A percentile compares a stretch with the other conserved stretches of the same genome.
Evolutionary conservation across 1,140 invertebrate species (phyloP).

Genomic region (Trypoxylus dichotomus): DNA sequence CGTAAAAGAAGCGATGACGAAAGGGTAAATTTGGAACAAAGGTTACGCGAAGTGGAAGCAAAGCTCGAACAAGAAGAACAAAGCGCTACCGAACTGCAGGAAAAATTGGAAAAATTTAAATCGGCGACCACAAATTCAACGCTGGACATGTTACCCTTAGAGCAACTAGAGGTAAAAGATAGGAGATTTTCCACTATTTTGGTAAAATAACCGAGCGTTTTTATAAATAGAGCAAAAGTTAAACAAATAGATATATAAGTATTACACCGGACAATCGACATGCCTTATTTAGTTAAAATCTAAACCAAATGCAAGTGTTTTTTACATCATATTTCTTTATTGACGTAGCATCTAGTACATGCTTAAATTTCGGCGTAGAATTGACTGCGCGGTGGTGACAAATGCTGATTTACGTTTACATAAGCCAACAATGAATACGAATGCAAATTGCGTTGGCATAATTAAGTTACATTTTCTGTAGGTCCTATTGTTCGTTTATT

Average conservation of each 20-base stretch:
- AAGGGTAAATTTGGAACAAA: constrained; percentile 39
- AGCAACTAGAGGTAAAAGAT: constrained; percentile 29
- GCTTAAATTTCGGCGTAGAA: too few relatives aligned
- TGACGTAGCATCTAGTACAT: too few relatives aligned
- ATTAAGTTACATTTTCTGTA: too few relatives aligned
- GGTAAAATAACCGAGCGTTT: too few relatives aligned
- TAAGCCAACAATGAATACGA: too few relatives aligned
- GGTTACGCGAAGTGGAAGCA: constrained; percentile 40
- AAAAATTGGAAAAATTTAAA: constrained; percentile 32
- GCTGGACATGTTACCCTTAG: constrained; percentile 14
- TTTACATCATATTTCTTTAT: not conserved
- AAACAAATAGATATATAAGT: too few relatives aligned
- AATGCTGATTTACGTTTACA: too few relatives aligned
- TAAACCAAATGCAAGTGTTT: not conserved
- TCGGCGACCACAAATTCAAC: not conserved
- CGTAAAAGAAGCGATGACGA: constrained; percentile 56
- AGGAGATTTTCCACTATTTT: not conserved
- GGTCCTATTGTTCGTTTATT: too few relatives aligned
- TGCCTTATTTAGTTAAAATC: not conserved
- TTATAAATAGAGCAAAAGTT: too few relatives aligned
- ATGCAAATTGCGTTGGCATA: too few relatives aligned
- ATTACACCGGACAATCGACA: not conserved
- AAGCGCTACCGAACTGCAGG: constrained; percentile 25
- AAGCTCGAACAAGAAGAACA: constrained; percentile 35
- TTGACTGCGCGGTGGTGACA: too few relatives aligned